Percentiles rank a stretch among this genome's conserved stretches.
These are phyloP conservation scores for Leptodactylus fallax DNA, from an alignment of 2,797 vertebrate species.

Conservation along the genomic window DNA sequence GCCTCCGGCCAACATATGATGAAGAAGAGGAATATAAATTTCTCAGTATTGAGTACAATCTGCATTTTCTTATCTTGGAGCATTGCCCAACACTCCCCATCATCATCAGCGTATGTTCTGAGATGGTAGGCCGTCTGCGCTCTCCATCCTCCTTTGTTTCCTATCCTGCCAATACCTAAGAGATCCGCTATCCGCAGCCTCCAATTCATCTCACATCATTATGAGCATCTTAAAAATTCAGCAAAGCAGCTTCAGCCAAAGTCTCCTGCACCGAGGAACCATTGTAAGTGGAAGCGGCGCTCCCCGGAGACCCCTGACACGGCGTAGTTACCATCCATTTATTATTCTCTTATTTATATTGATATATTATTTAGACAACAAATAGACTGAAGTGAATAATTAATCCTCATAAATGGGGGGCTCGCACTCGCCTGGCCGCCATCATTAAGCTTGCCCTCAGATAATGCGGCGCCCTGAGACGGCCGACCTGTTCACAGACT, in stretches of 20 bases:
- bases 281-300: neutral
- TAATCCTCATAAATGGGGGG: constrained; percentile 38
- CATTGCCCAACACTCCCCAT: neutral
- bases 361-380: constrained; percentile 42
- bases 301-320: neutral
- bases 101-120: neutral
- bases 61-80: neutral
- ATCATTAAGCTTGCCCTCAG: constrained; percentile 32
- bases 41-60: neutral
- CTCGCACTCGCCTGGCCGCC: constrained; percentile 23
- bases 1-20: neutral
- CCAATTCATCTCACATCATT: neutral
- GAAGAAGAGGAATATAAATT: neutral
- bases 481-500: constrained; percentile 7
- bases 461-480: neutral
- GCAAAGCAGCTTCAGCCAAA: neutral
- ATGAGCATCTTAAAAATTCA: neutral
- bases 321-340: neutral
- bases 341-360: constrained; percentile 16
- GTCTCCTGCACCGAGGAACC: neutral
- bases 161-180: neutral
- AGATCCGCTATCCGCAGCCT: neutral
- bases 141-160: neutral
- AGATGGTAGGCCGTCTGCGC: neutral
- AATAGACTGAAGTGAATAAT: constrained; percentile 44